phyloP scores from a whole-genome alignment of 2,888 invertebrate species.

The Helicoverpa assulta region DNA sequence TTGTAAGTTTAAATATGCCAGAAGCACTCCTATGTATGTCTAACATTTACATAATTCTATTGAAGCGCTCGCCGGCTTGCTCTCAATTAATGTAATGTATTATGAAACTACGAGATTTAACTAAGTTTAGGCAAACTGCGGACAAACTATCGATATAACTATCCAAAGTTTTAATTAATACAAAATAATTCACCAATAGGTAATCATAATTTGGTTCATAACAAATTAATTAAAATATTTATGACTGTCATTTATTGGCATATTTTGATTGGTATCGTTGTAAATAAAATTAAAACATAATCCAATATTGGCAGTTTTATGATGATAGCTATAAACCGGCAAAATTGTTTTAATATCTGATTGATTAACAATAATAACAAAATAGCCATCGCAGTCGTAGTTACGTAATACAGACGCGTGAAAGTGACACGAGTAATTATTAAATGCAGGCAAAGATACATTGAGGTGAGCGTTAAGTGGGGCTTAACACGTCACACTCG shows the following conservation, averaged over 20 bases:
- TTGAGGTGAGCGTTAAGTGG: slow-evolving; percentile 64
- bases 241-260: slow-evolving; percentile 3
- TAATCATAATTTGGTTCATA: not conserved
- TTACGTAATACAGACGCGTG: slow-evolving; percentile 61
- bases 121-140: slow-evolving; percentile 28
- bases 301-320: not conserved
- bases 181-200: not conserved
- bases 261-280: slow-evolving; percentile 3
- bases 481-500: slow-evolving; percentile 57
- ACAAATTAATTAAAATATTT: slow-evolving; percentile 15
- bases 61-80: slow-evolving; percentile 48
- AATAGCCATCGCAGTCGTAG: slow-evolving; percentile 24
- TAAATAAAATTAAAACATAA: slow-evolving; percentile 9
- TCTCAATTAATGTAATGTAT: slow-evolving; percentile 57
- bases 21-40: slow-evolving; percentile 21
- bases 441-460: slow-evolving; percentile 68
- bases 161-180: not conserved
- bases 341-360: not conserved
- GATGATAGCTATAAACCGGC: not conserved
- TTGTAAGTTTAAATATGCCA: slow-evolving; percentile 18
- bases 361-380: not conserved
- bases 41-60: slow-evolving; percentile 45
- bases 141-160: slow-evolving; percentile 11
- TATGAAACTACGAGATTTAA: slow-evolving; percentile 54
- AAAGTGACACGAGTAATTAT: slow-evolving; percentile 68